A percentile compares a stretch with the other conserved stretches of the same genome.
Conservation (phyloP, 2,888 invertebrate genomes). For the Lasioglossum pauxillum region DNA sequence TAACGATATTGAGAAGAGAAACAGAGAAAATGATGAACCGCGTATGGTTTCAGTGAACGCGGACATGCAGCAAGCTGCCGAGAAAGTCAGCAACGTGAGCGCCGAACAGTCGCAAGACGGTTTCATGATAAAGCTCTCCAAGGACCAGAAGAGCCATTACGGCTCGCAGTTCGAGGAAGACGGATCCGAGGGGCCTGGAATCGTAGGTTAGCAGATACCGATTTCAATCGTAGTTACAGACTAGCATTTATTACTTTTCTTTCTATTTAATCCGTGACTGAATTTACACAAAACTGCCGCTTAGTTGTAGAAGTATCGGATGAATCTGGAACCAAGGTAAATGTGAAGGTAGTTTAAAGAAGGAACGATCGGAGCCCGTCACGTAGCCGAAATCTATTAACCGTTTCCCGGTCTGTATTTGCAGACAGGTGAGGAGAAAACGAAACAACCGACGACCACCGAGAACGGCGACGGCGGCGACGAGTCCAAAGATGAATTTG, state of each 20-base stretch:
- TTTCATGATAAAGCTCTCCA: conserved; percentile 90
- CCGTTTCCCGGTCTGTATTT: not conserved
- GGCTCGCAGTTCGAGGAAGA: conserved; percentile 88
- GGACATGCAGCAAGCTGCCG: conserved; percentile 47
- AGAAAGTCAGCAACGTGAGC: conserved; percentile 69
- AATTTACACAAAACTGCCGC: conserved; percentile 66
- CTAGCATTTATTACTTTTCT: not conserved
- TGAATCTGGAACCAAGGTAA: conserved; percentile 80
- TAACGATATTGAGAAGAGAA: not conserved
- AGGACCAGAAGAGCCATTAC: conserved; percentile 90
- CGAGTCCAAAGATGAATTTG: conserved; percentile 85
- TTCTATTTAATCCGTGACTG: conserved; percentile 41
- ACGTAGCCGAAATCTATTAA: not conserved
- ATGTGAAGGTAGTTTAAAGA: not conserved
- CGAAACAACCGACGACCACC: conserved; percentile 30
- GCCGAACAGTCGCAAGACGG: conserved; percentile 81
- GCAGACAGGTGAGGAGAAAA: conserved; percentile 45
- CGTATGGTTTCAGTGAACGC: not conserved
- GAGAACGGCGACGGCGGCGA: not conserved
- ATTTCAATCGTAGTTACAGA: not conserved
- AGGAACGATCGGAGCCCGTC: not conserved
- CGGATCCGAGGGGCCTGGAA: conserved; percentile 76
- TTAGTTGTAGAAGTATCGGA: conserved; percentile 80
- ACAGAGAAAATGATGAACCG: not conserved
- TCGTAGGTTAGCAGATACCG: conserved; percentile 76